Base-by-base conservation (phyloP, 2,888 invertebrate species). In the Drosophila ustulata region DNA sequence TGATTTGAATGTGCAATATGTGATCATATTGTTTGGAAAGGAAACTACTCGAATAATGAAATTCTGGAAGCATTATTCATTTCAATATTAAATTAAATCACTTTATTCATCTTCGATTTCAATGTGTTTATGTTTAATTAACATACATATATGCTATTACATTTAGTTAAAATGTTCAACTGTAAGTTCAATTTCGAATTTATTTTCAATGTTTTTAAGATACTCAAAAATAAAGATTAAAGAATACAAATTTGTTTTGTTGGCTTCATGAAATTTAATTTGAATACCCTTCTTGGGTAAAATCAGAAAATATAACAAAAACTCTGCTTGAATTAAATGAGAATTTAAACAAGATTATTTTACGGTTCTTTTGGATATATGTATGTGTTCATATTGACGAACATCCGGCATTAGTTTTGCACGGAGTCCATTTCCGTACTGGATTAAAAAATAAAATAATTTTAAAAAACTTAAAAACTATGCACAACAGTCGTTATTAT, bases 171-270 rank as follows among this genome's bases (percentile, higher is more conserved):
- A 41, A 41, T 18, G 5, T 13, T 3, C 18, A 41, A 41, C 39
- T 41, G 2, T 13, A 41, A 41, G 3, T 41, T 41, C 13, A 11
- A 41, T 41, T 18, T 41, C 5, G 18, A 7, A 18, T 3, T 41
- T 39, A 11, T 68, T 57, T 68, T 63, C 52, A 49, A 49, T 34
- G 6, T 11, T 34, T 23, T 13, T 34, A 5, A 18, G 45, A n/a
- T 6, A 39, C 11, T 43, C 30, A 34, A 43, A 37, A n/a, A 37
- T 4, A n/a, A 32, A 32, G 9, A 37, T n/a, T 37, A 37, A n/a
- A 37, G 5, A 37, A 37, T 5, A 34, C 11, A 11, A 3, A 37
- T 37, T n/a, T 37, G 37, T 37, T 32, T n/a, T 4, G 39, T n/a
- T 18, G 7, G 7, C 18, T 13, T 41, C 46, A 3, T 6, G 9